Conservation (phyloP, 2,113 vertebrate species). For the Atlantisia rogersi region DNA sequence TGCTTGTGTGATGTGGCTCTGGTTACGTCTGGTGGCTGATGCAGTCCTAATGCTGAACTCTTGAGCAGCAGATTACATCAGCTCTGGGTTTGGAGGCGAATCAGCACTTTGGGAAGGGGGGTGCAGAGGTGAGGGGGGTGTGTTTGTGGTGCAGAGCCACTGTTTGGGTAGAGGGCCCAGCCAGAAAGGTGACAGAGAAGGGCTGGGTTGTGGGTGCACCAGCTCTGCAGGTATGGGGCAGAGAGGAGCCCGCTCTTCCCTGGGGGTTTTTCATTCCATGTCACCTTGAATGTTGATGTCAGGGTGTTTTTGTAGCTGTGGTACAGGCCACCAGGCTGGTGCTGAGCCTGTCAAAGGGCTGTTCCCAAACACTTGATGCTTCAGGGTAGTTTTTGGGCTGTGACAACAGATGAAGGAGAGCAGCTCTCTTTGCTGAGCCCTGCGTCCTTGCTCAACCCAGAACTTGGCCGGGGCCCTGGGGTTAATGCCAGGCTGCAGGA, state of each 20-base stretch:
- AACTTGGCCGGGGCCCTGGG: background rate
- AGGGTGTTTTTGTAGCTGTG: fast-evolving
- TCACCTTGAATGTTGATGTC: background rate
- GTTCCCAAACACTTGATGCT: background rate
- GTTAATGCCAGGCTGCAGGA: background rate
- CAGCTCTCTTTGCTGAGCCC: background rate
- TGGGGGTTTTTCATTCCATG: background rate
- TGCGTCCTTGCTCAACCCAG: background rate
- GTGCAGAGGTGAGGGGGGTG: background rate
- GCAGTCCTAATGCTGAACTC: conserved; percentile 44
- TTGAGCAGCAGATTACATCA: conserved; percentile 47
- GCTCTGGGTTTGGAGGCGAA: background rate
- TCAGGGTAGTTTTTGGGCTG: background rate
- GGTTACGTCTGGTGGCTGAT: conserved; percentile 6
- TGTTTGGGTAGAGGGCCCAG: background rate
- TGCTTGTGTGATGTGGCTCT: conserved; percentile 58
- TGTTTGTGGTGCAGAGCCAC: fast-evolving
- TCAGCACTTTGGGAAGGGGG: background rate
- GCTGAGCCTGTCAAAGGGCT: fast-evolving
- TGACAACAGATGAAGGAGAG: background rate
- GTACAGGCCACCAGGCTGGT: background rate
- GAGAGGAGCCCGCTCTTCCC: background rate
- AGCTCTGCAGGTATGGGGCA: background rate
- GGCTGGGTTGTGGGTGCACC: background rate
- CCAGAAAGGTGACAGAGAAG: fast-evolving